Base-by-base conservation (phyloP, 2,797 vertebrate genomes). In the Catharus ustulatus region DNA sequence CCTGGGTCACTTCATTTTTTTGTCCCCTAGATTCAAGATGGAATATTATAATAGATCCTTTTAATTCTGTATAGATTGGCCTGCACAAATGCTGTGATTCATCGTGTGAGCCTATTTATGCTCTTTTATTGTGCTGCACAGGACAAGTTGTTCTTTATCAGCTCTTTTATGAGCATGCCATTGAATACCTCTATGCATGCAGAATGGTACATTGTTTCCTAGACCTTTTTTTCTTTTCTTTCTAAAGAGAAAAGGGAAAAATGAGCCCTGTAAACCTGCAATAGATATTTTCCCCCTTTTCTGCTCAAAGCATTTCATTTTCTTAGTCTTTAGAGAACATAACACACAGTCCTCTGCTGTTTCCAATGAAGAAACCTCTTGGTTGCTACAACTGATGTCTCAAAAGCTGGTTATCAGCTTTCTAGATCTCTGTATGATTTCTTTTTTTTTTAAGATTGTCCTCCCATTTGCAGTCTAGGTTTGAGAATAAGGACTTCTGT, bases 61-160 rank as follows among this genome's bases (percentile, higher is more conserved):
- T 91, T 91, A 87, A 42, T 92, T 91, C 52, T 59, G 22, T 17
- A 10, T 76, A 43, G 3, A 1, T 54, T 84, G 51, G 34, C 23
- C 71, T 67, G 63, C 75, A 84, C 78, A 94, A 82, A 77, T 92
- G 46, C 75, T 92, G 46, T 93, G 79, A 93, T 92, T 92, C 90
- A 96, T 92, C 6, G 0, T 89, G 73, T 57, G 20, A 91, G 49
- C n/a, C 66, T 92, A 80, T 91, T 95, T 93, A 87, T 78, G 45
- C 58, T 89, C 68, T 92, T 96, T 83, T 80, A 69, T 94, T 93
- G 89, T 72, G 13, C 54, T 93, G 62, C 6, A 0, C 86, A 62
- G 84, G 82, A 89, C 42, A 86, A 95, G 58, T 62, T 94, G 73
- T 90, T 95, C 85, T 94, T 82, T 71, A 89, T 43, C 57, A 54